Conservation (phyloP, 2,888 invertebrate genomes). For the Drosophila koepferae region DNA sequence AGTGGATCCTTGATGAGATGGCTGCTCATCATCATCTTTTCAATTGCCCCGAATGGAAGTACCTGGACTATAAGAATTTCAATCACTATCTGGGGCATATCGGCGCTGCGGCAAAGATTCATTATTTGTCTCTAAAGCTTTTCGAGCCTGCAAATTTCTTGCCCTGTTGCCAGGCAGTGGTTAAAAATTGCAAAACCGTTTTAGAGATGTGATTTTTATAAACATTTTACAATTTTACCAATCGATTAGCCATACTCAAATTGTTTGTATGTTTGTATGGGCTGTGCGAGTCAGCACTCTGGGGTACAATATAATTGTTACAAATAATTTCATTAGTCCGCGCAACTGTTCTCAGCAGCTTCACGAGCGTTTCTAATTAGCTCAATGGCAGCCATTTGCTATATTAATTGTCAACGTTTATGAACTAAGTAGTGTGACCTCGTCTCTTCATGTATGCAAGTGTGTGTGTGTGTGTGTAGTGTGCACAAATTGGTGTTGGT, state of each 20-base stretch:
- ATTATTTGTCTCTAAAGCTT: slow-evolving; percentile 13
- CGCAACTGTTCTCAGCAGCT: slow-evolving; percentile 38
- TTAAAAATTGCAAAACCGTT: background rate
- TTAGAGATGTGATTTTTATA: background rate
- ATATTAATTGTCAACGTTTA: slow-evolving; percentile 80
- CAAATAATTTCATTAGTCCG: slow-evolving; percentile 74
- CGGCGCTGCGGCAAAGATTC: background rate
- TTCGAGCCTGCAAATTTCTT: background rate
- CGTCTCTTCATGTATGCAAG: background rate
- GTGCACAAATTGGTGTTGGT: slow-evolving; percentile 19
- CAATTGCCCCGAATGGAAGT: slow-evolving; percentile 39
- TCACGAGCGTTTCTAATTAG: slow-evolving; percentile 74
- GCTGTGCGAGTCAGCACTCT: slow-evolving; percentile 45
- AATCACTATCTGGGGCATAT: slow-evolving; percentile 51
- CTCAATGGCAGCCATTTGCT: slow-evolving; percentile 70
- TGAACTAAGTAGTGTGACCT: slow-evolving; percentile 57
- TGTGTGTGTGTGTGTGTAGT: slow-evolving; percentile 3
- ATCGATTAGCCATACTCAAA: background rate
- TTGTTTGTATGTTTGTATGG: background rate
- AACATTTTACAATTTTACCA: background rate
- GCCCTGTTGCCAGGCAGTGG: slow-evolving; percentile 27
- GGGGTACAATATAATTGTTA: slow-evolving; percentile 66
- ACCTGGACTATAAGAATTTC: slow-evolving; percentile 57
- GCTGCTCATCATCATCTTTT: slow-evolving; percentile 47
- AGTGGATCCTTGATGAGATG: slow-evolving; percentile 39